These are phyloP conservation scores for Apamea crenata DNA, from an alignment of 2,888 invertebrate genomes.

Conservation along the genomic window DNA sequence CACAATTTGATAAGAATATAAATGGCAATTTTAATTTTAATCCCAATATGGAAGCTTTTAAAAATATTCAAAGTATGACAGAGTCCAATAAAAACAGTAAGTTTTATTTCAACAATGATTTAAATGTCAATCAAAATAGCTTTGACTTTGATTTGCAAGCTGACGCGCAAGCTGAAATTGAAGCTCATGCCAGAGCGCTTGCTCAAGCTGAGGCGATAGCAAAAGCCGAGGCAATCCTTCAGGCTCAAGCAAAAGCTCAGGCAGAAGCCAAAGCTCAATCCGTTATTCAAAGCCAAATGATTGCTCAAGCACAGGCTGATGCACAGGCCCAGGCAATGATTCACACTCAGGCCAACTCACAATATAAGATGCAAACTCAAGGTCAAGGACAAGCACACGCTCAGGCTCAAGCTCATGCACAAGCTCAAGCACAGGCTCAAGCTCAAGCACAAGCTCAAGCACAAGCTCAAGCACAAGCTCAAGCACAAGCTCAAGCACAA, in stretches of 20 bases:
- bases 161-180: not conserved
- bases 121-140: conserved; percentile 17
- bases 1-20: not conserved
- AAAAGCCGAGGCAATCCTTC: not conserved
- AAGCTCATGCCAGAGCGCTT: conserved; percentile 22
- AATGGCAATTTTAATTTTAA: conserved; percentile 21
- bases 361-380: not conserved
- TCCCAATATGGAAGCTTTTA: not conserved
- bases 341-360: not conserved
- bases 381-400: not conserved
- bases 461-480: not conserved
- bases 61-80: not conserved
- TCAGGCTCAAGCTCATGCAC: not conserved
- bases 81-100: not conserved
- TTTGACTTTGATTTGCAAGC: not conserved
- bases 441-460: not conserved
- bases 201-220: not conserved
- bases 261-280: not conserved
- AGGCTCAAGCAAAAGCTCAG: conserved; percentile 6
- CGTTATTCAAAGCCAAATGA: not conserved
- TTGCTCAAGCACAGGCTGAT: conserved; percentile 1
- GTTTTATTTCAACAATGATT: not conserved
- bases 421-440: not conserved
- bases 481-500: not conserved
- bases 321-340: conserved; percentile 3